phyloP scores from a whole-genome alignment of 2,797 vertebrate species.

The Tiaroga cobitis region DNA sequence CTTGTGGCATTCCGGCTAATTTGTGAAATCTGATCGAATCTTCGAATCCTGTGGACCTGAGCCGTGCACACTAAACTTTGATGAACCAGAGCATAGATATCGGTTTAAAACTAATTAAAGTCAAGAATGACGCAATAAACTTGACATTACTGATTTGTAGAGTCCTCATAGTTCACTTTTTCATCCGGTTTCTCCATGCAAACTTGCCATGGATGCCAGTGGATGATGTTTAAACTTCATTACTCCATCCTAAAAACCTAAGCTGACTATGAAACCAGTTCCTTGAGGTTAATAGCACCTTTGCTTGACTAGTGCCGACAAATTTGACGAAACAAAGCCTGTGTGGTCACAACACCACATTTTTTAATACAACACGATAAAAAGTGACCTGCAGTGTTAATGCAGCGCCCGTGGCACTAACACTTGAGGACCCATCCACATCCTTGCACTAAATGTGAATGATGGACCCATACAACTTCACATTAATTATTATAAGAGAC shows the following conservation, averaged over 20 bases:
- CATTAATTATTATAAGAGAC: background rate
- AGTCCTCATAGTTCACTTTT: background rate
- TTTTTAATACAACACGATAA: conserved; percentile 17
- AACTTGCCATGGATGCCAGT: background rate
- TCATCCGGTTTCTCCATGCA: background rate
- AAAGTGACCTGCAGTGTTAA: conserved; percentile 21
- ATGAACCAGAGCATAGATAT: background rate
- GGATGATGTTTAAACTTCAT: conserved; percentile 15
- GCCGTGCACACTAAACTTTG: background rate
- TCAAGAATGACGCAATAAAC: conserved; percentile 13
- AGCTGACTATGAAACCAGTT: background rate
- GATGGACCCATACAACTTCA: background rate
- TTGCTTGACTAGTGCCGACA: background rate
- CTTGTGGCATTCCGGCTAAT: background rate
- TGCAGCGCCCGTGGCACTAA: conserved; percentile 10
- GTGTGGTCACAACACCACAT: conserved; percentile 14
- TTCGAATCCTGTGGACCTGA: background rate
- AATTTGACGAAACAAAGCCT: conserved; percentile 12
- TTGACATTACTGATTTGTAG: background rate
- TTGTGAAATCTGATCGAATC: background rate
- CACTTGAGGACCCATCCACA: conserved; percentile 1
- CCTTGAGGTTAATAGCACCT: background rate
- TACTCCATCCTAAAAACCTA: background rate
- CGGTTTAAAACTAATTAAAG: background rate
- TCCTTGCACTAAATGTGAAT: background rate